Evolutionary conservation across 2,797 vertebrate genomes (phyloP).

Genomic region (Neoniphon sammara): DNA sequence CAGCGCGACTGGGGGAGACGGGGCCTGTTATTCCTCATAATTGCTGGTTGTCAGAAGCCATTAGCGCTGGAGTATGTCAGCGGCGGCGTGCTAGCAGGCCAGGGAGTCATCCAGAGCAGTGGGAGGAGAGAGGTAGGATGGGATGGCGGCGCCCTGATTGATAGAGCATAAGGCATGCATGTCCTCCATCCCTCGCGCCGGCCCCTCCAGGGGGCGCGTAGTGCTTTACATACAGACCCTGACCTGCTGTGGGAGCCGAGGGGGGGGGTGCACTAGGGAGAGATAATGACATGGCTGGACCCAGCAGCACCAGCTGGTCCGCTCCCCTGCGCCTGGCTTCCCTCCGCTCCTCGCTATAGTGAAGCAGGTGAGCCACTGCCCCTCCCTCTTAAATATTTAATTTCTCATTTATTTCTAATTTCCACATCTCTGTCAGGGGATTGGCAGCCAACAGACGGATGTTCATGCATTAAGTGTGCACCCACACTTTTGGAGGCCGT

Average conservation of each 20-base stretch:
- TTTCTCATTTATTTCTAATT: slow-evolving; percentile 76
- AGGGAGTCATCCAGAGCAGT: slow-evolving; percentile 67
- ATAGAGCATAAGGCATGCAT: slow-evolving; percentile 58
- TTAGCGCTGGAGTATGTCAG: slow-evolving; percentile 75
- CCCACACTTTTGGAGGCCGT: slow-evolving; percentile 51
- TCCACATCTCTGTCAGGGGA: slow-evolving; percentile 57
- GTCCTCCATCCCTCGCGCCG: slow-evolving; percentile 40
- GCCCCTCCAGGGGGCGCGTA: slow-evolving; percentile 15
- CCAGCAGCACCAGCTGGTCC: slow-evolving; percentile 56
- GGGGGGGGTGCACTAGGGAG: slow-evolving; percentile 32
- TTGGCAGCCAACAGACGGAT: slow-evolving; percentile 60
- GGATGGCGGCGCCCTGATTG: slow-evolving; percentile 54
- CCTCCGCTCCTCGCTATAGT: slow-evolving; percentile 13
- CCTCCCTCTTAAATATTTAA: slow-evolving; percentile 73
- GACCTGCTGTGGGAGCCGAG: slow-evolving; percentile 50
- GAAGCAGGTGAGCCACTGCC: slow-evolving; percentile 31
- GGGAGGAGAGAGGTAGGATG: slow-evolving; percentile 52
- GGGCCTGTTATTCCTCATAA: slow-evolving; percentile 79
- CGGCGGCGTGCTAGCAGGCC: slow-evolving; percentile 44
- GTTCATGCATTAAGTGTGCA: slow-evolving; percentile 52
- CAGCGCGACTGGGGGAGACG: slow-evolving; percentile 44
- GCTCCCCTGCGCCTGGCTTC: slow-evolving; percentile 35
- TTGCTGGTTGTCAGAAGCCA: slow-evolving; percentile 81
- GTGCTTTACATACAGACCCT: slow-evolving; percentile 58
- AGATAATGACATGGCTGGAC: slow-evolving; percentile 56